Percentiles rank a stretch among this genome's conserved stretches.
Evolutionary conservation across 2,888 invertebrate genomes (phyloP).

Genomic region (Chloromyia formosa): DNA sequence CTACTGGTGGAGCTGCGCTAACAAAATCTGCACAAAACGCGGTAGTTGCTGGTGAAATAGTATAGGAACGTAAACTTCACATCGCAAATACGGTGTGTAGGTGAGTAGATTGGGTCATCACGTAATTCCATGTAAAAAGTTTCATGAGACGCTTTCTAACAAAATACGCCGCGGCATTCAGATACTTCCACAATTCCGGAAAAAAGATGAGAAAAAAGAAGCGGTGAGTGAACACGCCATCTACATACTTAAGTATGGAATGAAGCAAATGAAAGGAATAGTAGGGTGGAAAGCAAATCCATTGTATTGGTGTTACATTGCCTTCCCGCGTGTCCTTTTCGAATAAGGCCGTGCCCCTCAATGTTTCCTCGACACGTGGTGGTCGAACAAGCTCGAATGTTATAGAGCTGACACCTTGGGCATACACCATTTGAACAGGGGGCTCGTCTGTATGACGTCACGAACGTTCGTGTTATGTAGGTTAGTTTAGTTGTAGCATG

Average conservation of each 20-base stretch:
- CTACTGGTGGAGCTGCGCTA: constrained; percentile 35
- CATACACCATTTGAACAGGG: constrained; percentile 1
- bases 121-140: background rate
- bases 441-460: constrained; percentile 35
- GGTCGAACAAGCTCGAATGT: background rate
- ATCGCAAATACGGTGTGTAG: background rate
- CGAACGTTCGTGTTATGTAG: background rate
- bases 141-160: background rate
- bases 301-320: background rate
- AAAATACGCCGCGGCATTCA: too few relatives aligned
- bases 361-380: constrained; percentile 3
- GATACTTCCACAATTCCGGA: background rate
- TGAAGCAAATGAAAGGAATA: background rate
- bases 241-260: background rate
- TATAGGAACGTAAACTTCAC: background rate
- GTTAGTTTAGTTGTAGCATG: background rate
- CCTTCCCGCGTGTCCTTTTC: constrained; percentile 9
- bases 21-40: constrained; percentile 37
- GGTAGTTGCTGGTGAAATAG: background rate
- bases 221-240: too few relatives aligned
- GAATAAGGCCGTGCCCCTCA: background rate
- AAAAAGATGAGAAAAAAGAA: too few relatives aligned
- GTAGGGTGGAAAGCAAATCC: background rate
- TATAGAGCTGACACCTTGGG: constrained; percentile 14
- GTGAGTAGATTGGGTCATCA: constrained; percentile 15